These are phyloP conservation scores for Rhingia rostrata DNA, from an alignment of 2,888 invertebrate genomes.

Conservation along the genomic window DNA sequence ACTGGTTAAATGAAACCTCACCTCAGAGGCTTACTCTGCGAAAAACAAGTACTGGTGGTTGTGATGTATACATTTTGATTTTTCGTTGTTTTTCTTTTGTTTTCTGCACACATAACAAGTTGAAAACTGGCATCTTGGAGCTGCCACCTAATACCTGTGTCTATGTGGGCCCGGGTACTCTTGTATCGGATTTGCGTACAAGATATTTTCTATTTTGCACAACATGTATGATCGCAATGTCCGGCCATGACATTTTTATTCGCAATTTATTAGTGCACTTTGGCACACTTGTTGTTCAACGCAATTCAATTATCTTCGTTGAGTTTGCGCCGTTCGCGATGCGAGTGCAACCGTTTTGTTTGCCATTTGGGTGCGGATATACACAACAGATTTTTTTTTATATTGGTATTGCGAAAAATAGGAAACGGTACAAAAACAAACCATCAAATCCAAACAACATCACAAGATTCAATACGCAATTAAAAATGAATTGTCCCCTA, in stretches of 20 bases:
- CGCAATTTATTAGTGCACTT: constrained; percentile 66
- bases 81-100: no score
- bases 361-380: constrained; percentile 71
- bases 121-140: constrained; percentile 9
- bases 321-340: constrained; percentile 61
- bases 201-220: constrained; percentile 3
- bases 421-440: not conserved
- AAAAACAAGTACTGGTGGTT: constrained; percentile 30
- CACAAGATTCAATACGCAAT: constrained; percentile 44
- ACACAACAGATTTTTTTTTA: constrained; percentile 27
- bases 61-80: no score
- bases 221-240: constrained; percentile 16
- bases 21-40: constrained; percentile 23
- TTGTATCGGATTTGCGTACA: constrained; percentile 7
- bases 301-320: constrained; percentile 67
- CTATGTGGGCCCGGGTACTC: not conserved
- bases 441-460: not conserved
- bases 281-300: constrained; percentile 73
- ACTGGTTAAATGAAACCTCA: not conserved
- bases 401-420: constrained; percentile 6
- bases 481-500: constrained; percentile 11
- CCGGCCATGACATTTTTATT: constrained; percentile 67
- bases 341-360: constrained; percentile 50
- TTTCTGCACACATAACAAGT: not conserved
- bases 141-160: not conserved